These are phyloP conservation scores for Misgurnus mizolepis DNA, from an alignment of 2,113 vertebrate genomes.

Conservation along the genomic window DNA sequence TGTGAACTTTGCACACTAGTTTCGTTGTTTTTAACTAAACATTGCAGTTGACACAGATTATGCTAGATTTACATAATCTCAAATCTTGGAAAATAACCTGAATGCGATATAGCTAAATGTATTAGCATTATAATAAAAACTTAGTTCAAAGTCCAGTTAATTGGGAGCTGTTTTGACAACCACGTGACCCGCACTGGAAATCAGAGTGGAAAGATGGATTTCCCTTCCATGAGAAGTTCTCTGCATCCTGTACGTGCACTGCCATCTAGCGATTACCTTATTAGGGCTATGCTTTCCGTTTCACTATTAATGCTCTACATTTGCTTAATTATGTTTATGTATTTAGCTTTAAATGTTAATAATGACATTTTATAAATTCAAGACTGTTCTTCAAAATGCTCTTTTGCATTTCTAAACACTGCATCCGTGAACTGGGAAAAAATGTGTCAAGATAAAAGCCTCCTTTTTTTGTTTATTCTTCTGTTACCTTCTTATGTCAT, in stretches of 20 bases:
- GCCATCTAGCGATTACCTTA: neutral
- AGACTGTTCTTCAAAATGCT: too few relatives aligned
- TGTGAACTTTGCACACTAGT: too few relatives aligned
- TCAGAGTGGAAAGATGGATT: neutral
- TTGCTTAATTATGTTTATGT: too few relatives aligned
- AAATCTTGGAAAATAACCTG: too few relatives aligned
- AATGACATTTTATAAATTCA: too few relatives aligned
- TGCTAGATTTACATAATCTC: too few relatives aligned
- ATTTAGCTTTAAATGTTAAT: neutral
- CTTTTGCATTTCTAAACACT: neutral
- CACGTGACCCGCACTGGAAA: neutral
- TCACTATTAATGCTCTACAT: neutral
- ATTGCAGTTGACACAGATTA: too few relatives aligned
- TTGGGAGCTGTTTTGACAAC: neutral
- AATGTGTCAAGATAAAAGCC: neutral
- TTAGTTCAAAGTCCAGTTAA: too few relatives aligned
- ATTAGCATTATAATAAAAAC: too few relatives aligned
- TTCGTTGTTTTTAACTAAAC: too few relatives aligned
- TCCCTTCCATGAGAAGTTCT: neutral
- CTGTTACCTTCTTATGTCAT: neutral
- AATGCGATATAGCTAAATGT: too few relatives aligned
- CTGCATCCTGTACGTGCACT: neutral
- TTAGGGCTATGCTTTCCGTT: neutral
- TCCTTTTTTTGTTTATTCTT: neutral
- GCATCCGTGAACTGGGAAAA: neutral